A percentile compares a stretch with the other conserved stretches of the same genome.
phyloP scores from a whole-genome alignment of 2,797 vertebrate species.

The Perdix hodgsoniae region DNA sequence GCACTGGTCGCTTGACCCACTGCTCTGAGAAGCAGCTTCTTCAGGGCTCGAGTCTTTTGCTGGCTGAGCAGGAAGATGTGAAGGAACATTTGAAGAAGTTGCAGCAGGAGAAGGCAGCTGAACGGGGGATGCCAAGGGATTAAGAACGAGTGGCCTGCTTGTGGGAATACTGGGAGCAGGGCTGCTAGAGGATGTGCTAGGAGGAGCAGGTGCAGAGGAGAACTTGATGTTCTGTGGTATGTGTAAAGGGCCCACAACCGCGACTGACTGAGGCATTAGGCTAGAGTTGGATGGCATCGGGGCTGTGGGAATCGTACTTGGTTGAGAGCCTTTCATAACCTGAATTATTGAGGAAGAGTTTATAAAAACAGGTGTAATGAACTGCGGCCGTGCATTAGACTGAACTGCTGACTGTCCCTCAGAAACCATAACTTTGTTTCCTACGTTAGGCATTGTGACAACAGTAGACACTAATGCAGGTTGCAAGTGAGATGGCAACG shows the following conservation, averaged over 20 bases:
- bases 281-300: slow-evolving; percentile 88
- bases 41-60: slow-evolving; percentile 82
- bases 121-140: slow-evolving; percentile 80
- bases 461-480: slow-evolving; percentile 90
- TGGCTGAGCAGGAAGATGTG: slow-evolving; percentile 75
- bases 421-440: slow-evolving; percentile 87
- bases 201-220: slow-evolving; percentile 80
- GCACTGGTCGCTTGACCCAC: slow-evolving; percentile 63
- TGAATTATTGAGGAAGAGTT: slow-evolving; percentile 93
- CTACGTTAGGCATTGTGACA: slow-evolving; percentile 88
- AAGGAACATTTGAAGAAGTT: slow-evolving; percentile 68
- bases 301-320: slow-evolving; percentile 83
- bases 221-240: slow-evolving; percentile 92
- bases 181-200: slow-evolving; percentile 78
- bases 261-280: slow-evolving; percentile 89
- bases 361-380: slow-evolving; percentile 94
- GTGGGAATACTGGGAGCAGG: slow-evolving; percentile 75
- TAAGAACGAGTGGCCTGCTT: slow-evolving; percentile 82
- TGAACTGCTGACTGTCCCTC: slow-evolving; percentile 84
- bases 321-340: slow-evolving; percentile 87
- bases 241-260: slow-evolving; percentile 91
- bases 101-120: slow-evolving; percentile 80
- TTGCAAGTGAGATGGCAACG: slow-evolving; percentile 84
- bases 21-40: slow-evolving; percentile 75
- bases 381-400: slow-evolving; percentile 86